Conservation (phyloP, 2,797 vertebrate genomes). For the Siniperca obscura region DNA sequence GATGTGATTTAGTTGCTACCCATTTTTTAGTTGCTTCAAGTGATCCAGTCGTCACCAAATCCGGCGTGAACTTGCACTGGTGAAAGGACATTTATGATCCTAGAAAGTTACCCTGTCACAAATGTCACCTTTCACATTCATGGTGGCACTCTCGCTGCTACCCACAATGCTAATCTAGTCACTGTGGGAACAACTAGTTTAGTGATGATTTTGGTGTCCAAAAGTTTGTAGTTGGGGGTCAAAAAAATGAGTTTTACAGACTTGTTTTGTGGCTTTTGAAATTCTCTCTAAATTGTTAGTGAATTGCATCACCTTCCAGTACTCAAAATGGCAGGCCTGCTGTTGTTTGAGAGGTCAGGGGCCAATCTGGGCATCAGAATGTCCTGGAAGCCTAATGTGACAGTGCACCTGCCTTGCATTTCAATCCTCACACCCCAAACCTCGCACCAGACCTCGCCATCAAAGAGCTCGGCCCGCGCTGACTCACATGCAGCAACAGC, state of each 20-base stretch:
- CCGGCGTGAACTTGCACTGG: conserved; percentile 30
- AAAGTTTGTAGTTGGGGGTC: conserved; percentile 35
- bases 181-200: conserved; percentile 69
- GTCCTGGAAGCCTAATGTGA: conserved; percentile 65
- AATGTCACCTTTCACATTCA: conserved; percentile 51
- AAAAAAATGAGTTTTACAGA: neutral
- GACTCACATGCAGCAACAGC: conserved; percentile 76
- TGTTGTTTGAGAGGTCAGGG: conserved; percentile 67
- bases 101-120: conserved; percentile 49
- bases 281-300: conserved; percentile 3
- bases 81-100: conserved; percentile 42
- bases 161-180: conserved; percentile 78
- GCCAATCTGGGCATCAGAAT: conserved; percentile 64
- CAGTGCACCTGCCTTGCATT: conserved; percentile 74
- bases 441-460: conserved; percentile 71
- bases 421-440: conserved; percentile 62
- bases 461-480: conserved; percentile 71
- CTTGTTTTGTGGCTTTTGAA: conserved; percentile 17
- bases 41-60: neutral
- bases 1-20: conserved; percentile 5
- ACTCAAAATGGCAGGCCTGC: conserved; percentile 32
- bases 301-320: conserved; percentile 21
- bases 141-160: conserved; percentile 28
- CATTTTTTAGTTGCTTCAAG: neutral
- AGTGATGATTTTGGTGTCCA: conserved; percentile 12